Conservation (phyloP, 2,888 invertebrate genomes). For the Stratiomys singularior region DNA sequence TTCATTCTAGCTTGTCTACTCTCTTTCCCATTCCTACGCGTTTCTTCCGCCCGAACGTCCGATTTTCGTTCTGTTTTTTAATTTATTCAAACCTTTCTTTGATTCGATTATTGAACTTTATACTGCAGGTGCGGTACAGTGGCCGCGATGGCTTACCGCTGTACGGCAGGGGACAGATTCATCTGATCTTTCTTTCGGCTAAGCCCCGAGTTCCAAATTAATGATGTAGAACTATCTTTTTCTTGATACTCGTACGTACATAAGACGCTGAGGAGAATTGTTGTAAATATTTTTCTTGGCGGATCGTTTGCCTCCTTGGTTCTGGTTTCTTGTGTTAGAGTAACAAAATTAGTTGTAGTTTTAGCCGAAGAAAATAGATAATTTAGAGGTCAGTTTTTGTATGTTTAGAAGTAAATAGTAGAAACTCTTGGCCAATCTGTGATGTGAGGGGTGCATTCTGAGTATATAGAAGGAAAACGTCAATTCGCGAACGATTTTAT, state of each 20-base stretch:
- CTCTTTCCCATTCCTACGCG: neutral
- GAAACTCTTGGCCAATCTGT: too few species aligned
- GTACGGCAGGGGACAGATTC: neutral
- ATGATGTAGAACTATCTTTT: constrained; percentile 5
- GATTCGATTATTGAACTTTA: constrained; percentile 42
- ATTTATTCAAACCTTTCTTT: constrained; percentile 17
- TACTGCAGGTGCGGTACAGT: constrained; percentile 8
- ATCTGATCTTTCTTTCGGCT: neutral
- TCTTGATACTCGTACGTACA: neutral
- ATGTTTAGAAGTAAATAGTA: too few species aligned
- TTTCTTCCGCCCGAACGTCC: neutral
- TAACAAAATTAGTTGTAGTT: neutral
- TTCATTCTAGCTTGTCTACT: too few species aligned
- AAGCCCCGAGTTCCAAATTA: neutral
- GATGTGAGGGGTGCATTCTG: neutral
- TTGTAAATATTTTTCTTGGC: neutral
- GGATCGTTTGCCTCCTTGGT: neutral
- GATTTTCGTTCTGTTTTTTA: neutral
- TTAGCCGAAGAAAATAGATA: neutral
- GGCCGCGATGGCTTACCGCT: neutral
- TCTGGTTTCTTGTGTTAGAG: too few species aligned
- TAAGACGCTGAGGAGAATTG: too few species aligned
- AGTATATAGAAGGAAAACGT: neutral
- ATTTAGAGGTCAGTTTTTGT: too few species aligned
- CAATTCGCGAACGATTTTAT: neutral